Conservation (phyloP, 2,113 vertebrate genomes). For the Lampris incognitus region DNA sequence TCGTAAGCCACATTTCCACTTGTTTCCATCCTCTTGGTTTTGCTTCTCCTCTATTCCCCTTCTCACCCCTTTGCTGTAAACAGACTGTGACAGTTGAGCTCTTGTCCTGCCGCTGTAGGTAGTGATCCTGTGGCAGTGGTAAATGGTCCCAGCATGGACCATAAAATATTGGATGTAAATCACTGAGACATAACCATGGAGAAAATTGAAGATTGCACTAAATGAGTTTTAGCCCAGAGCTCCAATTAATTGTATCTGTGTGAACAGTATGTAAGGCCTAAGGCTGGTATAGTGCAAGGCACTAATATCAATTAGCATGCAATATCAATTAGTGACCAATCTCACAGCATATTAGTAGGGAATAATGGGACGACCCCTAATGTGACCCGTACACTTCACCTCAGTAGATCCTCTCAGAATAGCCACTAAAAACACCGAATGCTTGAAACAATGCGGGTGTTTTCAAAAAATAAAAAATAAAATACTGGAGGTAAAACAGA, state of each 20-base stretch:
- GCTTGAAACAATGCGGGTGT: constrained; percentile 28
- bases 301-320: constrained; percentile 82
- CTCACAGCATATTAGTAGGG: constrained; percentile 81
- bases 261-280: constrained; percentile 54
- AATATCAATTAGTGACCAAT: constrained; percentile 83
- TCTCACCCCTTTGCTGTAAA: neutral
- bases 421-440: constrained; percentile 24
- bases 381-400: constrained; percentile 52
- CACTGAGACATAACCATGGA: constrained; percentile 48
- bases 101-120: neutral
- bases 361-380: constrained; percentile 76
- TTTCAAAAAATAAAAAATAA: constrained; percentile 7
- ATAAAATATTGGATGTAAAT: constrained; percentile 55
- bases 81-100: neutral
- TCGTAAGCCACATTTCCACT: neutral
- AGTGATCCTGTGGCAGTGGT: constrained; percentile 1
- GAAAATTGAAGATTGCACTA: constrained; percentile 39
- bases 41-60: neutral
- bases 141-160: constrained; percentile 3
- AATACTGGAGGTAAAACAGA: constrained; percentile 33
- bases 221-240: constrained; percentile 59
- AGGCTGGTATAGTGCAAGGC: constrained; percentile 43
- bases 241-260: constrained; percentile 51
- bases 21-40: constrained; percentile 2
- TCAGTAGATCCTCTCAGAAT: constrained; percentile 45